Evolutionary conservation across 2,113 vertebrate species (phyloP).

Genomic region (Rhabdornis inornatus): DNA sequence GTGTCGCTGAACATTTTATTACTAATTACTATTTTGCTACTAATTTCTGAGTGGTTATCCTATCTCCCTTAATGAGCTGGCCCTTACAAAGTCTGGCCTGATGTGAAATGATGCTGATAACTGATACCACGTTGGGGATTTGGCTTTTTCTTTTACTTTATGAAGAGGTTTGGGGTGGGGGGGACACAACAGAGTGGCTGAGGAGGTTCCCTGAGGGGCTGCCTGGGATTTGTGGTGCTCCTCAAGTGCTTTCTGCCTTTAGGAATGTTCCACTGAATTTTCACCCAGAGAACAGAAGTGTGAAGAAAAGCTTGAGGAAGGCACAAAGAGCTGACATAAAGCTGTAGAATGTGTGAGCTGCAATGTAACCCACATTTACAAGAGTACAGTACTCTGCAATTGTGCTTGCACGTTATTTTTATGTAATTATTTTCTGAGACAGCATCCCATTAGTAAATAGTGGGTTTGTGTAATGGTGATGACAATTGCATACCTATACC

Average conservation of each 20-base stretch:
- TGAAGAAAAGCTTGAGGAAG: background rate
- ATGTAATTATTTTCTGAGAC: background rate
- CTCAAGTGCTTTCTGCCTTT: background rate
- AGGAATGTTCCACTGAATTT: rapidly evolving
- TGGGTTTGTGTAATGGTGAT: background rate
- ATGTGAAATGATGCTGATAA: rapidly evolving
- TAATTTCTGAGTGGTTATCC: rapidly evolving
- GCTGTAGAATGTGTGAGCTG: background rate
- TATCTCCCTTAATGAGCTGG: rapidly evolving
- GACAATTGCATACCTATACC: too few relatives aligned
- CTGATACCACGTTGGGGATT: rapidly evolving
- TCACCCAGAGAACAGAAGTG: rapidly evolving
- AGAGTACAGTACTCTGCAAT: rapidly evolving
- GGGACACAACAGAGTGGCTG: background rate
- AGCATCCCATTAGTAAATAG: background rate
- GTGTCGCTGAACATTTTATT: background rate
- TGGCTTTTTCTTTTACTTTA: background rate
- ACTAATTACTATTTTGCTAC: background rate
- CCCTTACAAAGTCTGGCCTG: rapidly evolving
- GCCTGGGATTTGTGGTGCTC: background rate
- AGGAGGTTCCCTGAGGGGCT: background rate
- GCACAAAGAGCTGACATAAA: background rate
- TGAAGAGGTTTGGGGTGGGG: rapidly evolving
- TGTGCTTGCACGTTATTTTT: background rate
- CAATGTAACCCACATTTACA: rapidly evolving